Percentiles rank a stretch among this genome's conserved stretches.
Evolutionary conservation across 2,113 vertebrate genomes (phyloP).

Genomic region (Agapornis roseicollis): DNA sequence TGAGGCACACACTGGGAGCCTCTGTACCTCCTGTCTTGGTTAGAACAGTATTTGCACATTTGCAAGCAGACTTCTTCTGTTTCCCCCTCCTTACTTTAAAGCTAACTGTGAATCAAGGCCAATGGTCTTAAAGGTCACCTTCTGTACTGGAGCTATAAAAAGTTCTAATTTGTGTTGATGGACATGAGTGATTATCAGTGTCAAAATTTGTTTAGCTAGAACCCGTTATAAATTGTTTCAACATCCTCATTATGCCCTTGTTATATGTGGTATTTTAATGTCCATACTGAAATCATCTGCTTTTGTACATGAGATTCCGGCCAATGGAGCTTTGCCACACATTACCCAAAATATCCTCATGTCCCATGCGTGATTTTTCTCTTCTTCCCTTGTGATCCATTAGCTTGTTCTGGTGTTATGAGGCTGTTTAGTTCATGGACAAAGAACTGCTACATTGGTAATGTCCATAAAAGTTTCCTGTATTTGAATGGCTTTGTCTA

Average conservation of each 20-base stretch:
- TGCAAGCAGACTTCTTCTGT: not conserved
- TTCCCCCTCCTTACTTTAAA: fast-evolving
- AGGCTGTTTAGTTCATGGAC: not conserved
- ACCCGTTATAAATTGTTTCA: constrained; percentile 12
- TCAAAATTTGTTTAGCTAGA: constrained; percentile 50
- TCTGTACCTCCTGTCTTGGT: not conserved
- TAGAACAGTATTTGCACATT: not conserved
- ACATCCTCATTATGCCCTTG: not conserved
- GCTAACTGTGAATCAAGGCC: constrained; percentile 28
- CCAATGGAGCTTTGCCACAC: not conserved
- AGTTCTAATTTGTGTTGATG: constrained; percentile 52
- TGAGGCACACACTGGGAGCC: not conserved
- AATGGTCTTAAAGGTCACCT: constrained; percentile 60
- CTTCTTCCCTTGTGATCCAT: not conserved
- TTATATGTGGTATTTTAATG: not conserved
- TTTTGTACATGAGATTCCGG: not conserved
- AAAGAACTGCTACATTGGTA: not conserved
- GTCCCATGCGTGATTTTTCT: not conserved
- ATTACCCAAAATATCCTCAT: not conserved
- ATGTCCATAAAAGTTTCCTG: not conserved
- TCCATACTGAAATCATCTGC: not conserved
- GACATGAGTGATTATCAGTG: constrained; percentile 56
- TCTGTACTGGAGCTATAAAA: constrained; percentile 61
- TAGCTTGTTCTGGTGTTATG: not conserved
- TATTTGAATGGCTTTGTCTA: not conserved